Evolutionary conservation across 2,888 invertebrate species (phyloP).

Genomic region (Hemicrepidius hirtus): DNA sequence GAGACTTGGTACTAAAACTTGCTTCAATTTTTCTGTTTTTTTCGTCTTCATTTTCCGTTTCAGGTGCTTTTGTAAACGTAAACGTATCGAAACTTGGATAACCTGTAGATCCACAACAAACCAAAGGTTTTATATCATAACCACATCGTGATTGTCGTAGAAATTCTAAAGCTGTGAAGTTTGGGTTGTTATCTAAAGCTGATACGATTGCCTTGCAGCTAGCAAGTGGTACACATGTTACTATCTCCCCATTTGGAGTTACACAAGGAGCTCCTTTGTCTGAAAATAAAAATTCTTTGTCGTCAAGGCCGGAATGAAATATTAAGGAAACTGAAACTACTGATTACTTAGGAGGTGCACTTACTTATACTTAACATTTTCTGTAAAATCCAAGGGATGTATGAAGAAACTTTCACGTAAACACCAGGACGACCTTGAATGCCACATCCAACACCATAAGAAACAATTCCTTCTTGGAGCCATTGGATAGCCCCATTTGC

Average conservation of each 20-base stretch:
- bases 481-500: constrained; percentile 35
- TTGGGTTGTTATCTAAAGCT: constrained; percentile 65
- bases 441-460: constrained; percentile 89
- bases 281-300: constrained; percentile 8
- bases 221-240: constrained; percentile 70
- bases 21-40: background rate
- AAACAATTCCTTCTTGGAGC: constrained; percentile 80
- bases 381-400: constrained; percentile 86
- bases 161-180: constrained; percentile 18
- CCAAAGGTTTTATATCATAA: constrained; percentile 8
- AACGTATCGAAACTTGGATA: background rate
- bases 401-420: constrained; percentile 81
- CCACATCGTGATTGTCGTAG: constrained; percentile 23
- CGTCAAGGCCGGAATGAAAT: too few relatives aligned
- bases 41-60: too few relatives aligned
- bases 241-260: constrained; percentile 69
- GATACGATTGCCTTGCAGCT: constrained; percentile 68
- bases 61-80: background rate
- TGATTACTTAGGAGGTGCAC: too few relatives aligned
- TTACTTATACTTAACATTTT: too few relatives aligned
- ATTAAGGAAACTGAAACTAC: too few relatives aligned
- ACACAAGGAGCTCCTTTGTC: constrained; percentile 59
- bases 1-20: constrained; percentile 2
- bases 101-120: constrained; percentile 65
- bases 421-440: constrained; percentile 84